Conservation (phyloP, 2,888 invertebrate species). For the Plebejus argus region DNA sequence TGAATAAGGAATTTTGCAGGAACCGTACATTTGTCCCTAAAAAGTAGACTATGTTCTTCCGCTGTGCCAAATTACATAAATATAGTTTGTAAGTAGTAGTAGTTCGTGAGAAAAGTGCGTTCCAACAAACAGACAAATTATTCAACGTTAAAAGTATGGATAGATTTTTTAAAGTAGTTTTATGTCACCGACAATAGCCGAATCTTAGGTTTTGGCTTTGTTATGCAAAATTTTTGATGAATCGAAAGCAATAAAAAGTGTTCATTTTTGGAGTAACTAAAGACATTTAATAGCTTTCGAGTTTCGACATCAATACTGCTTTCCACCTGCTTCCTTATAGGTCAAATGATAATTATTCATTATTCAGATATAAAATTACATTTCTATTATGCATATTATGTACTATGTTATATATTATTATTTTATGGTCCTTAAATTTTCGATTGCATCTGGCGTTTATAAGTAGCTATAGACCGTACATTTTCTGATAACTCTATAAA, state of each 20-base stretch:
- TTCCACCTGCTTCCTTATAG: conserved; percentile 7
- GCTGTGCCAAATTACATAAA: too few species aligned
- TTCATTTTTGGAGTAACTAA: neutral
- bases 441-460: neutral
- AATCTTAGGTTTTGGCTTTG: too few species aligned
- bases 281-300: neutral
- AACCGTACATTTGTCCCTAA: too few species aligned
- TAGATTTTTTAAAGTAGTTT: too few species aligned
- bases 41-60: too few species aligned
- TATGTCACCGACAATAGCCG: too few species aligned
- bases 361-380: neutral
- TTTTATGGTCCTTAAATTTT: neutral
- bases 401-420: neutral
- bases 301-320: neutral
- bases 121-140: too few species aligned
- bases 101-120: too few species aligned
- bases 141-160: too few species aligned
- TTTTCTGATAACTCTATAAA: neutral
- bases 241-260: neutral
- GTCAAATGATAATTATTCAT: neutral
- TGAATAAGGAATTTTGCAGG: too few species aligned
- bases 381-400: neutral
- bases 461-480: neutral
- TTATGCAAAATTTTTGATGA: neutral
- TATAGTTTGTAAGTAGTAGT: too few species aligned